Conservation (phyloP, 2,888 invertebrate genomes). For the Spatulosminthurus flaviceps region DNA sequence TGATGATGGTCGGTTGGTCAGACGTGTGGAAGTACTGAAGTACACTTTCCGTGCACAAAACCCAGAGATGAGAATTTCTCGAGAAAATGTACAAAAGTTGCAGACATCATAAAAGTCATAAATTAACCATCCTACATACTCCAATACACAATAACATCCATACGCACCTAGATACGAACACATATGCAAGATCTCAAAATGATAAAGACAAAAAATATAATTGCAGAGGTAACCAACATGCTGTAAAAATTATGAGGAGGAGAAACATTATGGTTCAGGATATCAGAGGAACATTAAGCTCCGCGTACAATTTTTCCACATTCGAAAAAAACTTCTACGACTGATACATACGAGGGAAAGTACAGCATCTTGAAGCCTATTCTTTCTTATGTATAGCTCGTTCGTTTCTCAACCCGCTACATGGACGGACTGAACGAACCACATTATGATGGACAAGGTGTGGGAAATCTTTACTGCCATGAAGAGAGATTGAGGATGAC, state of each 20-base stretch:
- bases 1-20: background rate
- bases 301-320: too few relatives aligned
- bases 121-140: constrained; percentile 43
- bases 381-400: background rate
- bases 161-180: constrained; percentile 20
- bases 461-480: constrained; percentile 35
- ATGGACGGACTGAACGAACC: constrained; percentile 35
- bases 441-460: constrained; percentile 42
- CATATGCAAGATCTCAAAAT: background rate
- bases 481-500: constrained; percentile 34
- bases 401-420: background rate
- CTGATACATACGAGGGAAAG: background rate
- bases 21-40: background rate
- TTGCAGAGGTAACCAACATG: constrained; percentile 33
- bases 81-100: constrained; percentile 32
- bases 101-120: constrained; percentile 43
- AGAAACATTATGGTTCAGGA: constrained; percentile 31
- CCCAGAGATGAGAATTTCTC: background rate
- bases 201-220: constrained; percentile 39
- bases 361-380: background rate
- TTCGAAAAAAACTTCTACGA: too few relatives aligned
- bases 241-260: constrained; percentile 34
- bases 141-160: background rate
- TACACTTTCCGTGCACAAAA: background rate
- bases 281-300: background rate